Base-by-base conservation (phyloP, 2,888 invertebrate genomes). In the Orthonevra nobilis region DNA sequence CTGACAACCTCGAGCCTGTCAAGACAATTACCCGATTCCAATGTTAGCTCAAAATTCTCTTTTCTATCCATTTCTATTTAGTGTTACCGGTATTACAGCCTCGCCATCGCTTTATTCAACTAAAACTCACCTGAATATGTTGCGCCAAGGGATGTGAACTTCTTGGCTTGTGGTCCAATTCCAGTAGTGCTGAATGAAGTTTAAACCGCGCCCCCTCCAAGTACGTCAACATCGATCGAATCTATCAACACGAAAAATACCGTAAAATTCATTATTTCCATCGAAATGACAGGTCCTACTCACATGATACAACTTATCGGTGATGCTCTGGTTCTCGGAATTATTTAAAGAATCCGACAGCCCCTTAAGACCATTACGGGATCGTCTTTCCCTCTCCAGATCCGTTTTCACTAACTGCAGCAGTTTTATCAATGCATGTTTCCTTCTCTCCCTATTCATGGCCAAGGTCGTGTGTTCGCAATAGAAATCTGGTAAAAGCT, bases 401-500 rank as follows among this genome's bases (percentile, higher is more conserved):
- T 97, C 97, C 83, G 95, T 94, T 83, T 95, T 93, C 63, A 97
- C 94, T 85, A 96, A 89, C 84, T 96, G 95, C 28, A 97, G 89
- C 54, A 97, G 92, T 87, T 96, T 95, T 61, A 96, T 91, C 70
- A 98, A 89, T 2, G 96, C 94, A 90, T 95, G 94, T 89, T 95
- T 96, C 84, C 97, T 91, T 75, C 97, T 90, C 85, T 97, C 97
- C 58, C 93, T 91, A 87, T 97, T 97, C 97, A 98, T 97, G 20
- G 95, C 95, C 83, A 97, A 91, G 1, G 96, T 96, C 82, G 95
- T 94, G 89, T 98, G 97, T 87, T 98, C 97, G 84, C 97, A 97
- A 89, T 97, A 97, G 90, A 97, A 97, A 89, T 97, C 97, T 0
- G 97, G 96, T 81, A 98, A 89, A 56, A 97, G 90, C 87, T 97